Percentiles rank a stretch among this genome's conserved stretches.
Evolutionary conservation across 1,140 invertebrate species (phyloP).

Genomic region (Drosophila pseudoobscura): DNA sequence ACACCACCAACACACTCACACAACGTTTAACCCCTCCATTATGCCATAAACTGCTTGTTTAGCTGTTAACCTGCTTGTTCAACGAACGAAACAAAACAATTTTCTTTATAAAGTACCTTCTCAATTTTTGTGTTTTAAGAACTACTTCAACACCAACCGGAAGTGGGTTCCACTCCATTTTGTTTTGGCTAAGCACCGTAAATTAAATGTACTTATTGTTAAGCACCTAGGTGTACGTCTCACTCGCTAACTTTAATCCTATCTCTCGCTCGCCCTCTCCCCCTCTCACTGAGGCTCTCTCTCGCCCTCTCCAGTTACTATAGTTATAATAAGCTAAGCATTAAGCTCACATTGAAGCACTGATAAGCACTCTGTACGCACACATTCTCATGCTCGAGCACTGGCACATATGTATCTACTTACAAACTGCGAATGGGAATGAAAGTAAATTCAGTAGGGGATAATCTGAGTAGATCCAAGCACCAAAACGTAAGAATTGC

Average conservation of each 20-base stretch:
- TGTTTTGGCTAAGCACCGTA: constrained; percentile 64
- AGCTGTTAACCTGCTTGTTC: constrained; percentile 69
- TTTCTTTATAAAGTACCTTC: constrained; percentile 54
- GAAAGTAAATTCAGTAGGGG: neutral
- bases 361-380: constrained; percentile 23
- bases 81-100: constrained; percentile 14
- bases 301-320: constrained; percentile 17
- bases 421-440: constrained; percentile 1
- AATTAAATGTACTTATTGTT: constrained; percentile 68
- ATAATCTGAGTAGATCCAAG: neutral
- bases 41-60: constrained; percentile 55
- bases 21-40: constrained; percentile 7
- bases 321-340: constrained; percentile 58
- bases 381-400: constrained; percentile 13
- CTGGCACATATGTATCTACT: constrained; percentile 17
- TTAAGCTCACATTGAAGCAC: constrained; percentile 52
- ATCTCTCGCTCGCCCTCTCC: neutral
- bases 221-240: constrained; percentile 70
- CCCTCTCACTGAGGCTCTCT: neutral
- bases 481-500: constrained; percentile 4
- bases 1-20: neutral
- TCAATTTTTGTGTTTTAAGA: constrained; percentile 49
- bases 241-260: constrained; percentile 1
- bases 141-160: constrained; percentile 33
- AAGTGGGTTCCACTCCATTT: constrained; percentile 54